Percentiles rank a stretch among this genome's conserved stretches.
Conservation (phyloP, 2,113 vertebrate genomes). For the Lanius collurio region DNA sequence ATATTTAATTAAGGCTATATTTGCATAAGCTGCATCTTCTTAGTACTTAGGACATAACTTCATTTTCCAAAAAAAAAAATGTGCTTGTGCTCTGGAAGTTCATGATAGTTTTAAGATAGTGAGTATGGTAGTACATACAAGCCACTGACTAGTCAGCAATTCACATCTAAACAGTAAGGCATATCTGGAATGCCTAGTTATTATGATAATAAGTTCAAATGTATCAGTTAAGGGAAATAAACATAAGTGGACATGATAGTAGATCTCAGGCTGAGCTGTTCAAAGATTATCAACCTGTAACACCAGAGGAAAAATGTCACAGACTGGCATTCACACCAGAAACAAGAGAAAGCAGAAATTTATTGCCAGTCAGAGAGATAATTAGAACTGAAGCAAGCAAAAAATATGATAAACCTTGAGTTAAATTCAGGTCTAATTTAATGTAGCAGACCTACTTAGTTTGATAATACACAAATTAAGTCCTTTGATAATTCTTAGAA, state of each 20-base stretch:
- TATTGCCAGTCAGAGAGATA: not conserved
- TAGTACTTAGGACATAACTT: not conserved
- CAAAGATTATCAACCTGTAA: not conserved
- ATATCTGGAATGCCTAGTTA: not conserved
- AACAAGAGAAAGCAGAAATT: not conserved
- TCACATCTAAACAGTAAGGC: not conserved
- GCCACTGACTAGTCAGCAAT: not conserved
- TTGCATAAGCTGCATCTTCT: not conserved
- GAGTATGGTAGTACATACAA: not conserved
- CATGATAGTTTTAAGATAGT: not conserved
- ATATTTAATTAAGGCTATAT: not conserved
- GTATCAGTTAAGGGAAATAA: not conserved
- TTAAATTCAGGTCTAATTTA: not conserved
- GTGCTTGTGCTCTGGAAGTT: not conserved
- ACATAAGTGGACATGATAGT: not conserved
- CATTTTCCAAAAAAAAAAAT: not conserved
- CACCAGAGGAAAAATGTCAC: not conserved
- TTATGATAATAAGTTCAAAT: not conserved
- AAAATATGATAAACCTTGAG: not conserved
- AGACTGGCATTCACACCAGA: not conserved
- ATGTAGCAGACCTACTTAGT: not conserved
- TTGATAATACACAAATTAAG: not conserved
- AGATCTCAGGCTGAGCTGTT: not conserved
- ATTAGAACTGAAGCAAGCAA: not conserved
- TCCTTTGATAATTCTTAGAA: not conserved